Evolutionary conservation across 2,797 vertebrate species (phyloP).

Genomic region (Hypotaenidia okinawae): DNA sequence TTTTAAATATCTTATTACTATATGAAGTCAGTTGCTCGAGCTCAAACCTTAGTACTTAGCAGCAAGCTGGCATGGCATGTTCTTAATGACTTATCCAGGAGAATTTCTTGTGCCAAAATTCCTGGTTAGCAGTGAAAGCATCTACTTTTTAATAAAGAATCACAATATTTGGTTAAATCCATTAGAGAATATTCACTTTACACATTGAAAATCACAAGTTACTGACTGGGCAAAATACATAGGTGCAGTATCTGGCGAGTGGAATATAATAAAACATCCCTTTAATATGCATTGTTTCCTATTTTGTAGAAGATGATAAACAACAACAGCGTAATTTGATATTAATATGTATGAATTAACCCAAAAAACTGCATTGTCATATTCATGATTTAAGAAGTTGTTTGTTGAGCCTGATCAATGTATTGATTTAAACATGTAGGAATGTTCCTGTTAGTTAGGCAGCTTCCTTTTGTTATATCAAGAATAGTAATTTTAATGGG

Average conservation of each 20-base stretch:
- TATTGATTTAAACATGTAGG: slow-evolving; percentile 68
- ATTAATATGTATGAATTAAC: slow-evolving; percentile 63
- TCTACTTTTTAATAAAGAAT: background rate
- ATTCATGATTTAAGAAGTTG: slow-evolving; percentile 55
- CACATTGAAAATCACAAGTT: background rate
- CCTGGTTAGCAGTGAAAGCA: background rate
- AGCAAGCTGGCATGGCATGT: background rate
- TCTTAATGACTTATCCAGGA: background rate
- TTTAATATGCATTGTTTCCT: background rate
- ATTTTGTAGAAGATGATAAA: slow-evolving; percentile 32
- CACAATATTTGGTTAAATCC: background rate
- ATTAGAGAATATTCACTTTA: background rate
- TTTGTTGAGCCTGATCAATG: slow-evolving; percentile 63
- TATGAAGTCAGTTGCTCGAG: background rate
- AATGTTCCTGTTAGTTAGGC: slow-evolving; percentile 57
- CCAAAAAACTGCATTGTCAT: slow-evolving; percentile 65
- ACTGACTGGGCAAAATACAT: background rate
- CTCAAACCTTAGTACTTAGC: background rate
- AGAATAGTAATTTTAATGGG: slow-evolving; percentile 71
- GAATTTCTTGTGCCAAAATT: background rate
- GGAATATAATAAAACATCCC: background rate
- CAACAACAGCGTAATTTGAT: slow-evolving; percentile 50
- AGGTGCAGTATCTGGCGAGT: background rate
- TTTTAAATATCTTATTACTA: background rate
- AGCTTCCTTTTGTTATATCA: slow-evolving; percentile 72